Base-by-base conservation (phyloP, 2,888 invertebrate species). In the Pandemis cinnamomeana region DNA sequence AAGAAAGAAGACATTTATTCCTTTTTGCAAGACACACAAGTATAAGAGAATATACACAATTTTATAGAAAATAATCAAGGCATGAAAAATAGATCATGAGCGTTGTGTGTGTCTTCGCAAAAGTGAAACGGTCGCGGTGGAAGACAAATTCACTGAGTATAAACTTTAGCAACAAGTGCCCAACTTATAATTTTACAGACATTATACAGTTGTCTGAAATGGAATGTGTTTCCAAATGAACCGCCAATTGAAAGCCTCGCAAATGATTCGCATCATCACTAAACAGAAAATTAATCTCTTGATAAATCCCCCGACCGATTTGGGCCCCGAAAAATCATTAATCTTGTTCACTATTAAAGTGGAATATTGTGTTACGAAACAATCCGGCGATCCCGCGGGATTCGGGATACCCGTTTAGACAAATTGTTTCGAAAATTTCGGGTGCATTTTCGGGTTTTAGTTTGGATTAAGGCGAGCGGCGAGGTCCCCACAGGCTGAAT, bases 261-360 rank as follows among this genome's bases (percentile, higher is more conserved):
- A 58, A 27, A 27, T 58, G 4, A 61, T n/a, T 13, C n/a, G 42
- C 42, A 61, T 7, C 42, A 61, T 41, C n/a, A 41, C n/a, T n/a
- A 42, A 42, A n/a, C 27, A 66, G 64, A 6, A 20, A 66, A 67
- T 67, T 67, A 72, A 72, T 72, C 72, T 63, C 13, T 20, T 53
- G 48, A 72, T 68, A 51, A 61, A 68, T 68, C 41, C 20, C 8
- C 20, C 4, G 20, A 53, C 53, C 36, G 53, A 41, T 67, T 41
- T 15, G 11, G 58, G 58, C 60, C 48, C 15, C n/a, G 63, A 61
- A 69, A 72, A 63, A 64, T 62, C 51, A 73, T 73, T 70, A 73
- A 73, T 73, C 73, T 70, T 53, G 8, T 13, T 63, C 63, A 64
- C 72, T 73, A 69, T 70, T 70, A 66, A 58, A 69, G 64, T 73